These are phyloP conservation scores for Ectropis crepuscularia DNA, from an alignment of 2,888 invertebrate species.

Conservation along the genomic window DNA sequence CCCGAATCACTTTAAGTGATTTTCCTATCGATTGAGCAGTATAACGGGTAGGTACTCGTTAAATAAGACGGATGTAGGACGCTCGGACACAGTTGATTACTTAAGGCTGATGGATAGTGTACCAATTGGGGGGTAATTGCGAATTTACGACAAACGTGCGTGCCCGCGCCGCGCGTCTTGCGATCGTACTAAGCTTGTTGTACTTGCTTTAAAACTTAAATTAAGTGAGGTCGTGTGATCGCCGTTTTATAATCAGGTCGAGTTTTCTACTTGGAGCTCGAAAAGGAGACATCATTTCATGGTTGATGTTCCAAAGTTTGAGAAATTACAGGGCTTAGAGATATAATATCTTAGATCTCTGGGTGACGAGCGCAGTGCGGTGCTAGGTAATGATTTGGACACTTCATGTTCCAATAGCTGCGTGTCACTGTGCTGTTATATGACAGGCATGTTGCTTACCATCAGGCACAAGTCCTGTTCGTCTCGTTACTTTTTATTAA, in stretches of 20 bases:
- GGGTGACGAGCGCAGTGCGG: too few species aligned
- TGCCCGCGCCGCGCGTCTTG: conserved; percentile 24
- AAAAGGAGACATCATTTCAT: too few species aligned
- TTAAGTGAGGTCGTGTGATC: not conserved
- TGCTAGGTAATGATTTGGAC: too few species aligned
- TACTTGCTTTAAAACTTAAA: not conserved
- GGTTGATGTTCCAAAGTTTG: too few species aligned
- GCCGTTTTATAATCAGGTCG: not conserved
- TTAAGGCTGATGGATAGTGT: conserved; percentile 49
- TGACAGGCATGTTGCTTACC: too few species aligned
- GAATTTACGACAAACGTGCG: conserved; percentile 33
- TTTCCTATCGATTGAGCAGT: conserved; percentile 63
- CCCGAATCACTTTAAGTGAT: conserved; percentile 57
- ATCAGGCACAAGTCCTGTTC: too few species aligned
- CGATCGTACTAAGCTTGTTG: not conserved
- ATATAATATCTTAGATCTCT: too few species aligned
- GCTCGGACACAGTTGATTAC: conserved; percentile 53
- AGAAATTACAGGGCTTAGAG: too few species aligned
- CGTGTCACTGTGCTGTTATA: too few species aligned
- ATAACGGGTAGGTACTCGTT: conserved; percentile 53
- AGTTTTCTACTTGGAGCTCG: not conserved
- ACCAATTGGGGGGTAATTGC: conserved; percentile 42
- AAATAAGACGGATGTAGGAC: conserved; percentile 62
- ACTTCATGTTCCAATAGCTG: too few species aligned
- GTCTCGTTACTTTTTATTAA: too few species aligned